Conservation (phyloP, 2,888 invertebrate species). For the Lissocephala sabroskyi region DNA sequence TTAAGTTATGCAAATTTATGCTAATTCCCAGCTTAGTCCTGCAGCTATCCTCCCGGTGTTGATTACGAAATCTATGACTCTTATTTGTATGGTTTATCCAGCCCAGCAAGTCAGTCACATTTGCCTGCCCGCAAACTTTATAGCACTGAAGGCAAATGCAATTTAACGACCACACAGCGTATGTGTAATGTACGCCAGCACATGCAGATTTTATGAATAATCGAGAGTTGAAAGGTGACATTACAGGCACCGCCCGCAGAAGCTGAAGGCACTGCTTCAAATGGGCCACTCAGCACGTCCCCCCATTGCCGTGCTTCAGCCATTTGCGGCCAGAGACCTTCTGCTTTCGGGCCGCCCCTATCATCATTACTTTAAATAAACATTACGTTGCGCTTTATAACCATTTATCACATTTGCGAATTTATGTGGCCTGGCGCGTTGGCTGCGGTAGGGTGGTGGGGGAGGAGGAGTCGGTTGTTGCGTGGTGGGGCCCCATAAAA, state of each 20-base stretch:
- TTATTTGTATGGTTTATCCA: too few species aligned
- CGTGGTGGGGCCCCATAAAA: too few species aligned
- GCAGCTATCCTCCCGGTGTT: too few species aligned
- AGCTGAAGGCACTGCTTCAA: constrained; percentile 14
- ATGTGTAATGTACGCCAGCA: constrained; percentile 45
- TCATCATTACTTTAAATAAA: constrained; percentile 64
- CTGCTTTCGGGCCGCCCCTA: constrained; percentile 32
- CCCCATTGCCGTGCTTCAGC: too few species aligned
- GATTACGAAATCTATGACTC: constrained; percentile 12
- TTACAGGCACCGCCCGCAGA: constrained; percentile 5
- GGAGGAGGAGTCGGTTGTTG: too few species aligned
- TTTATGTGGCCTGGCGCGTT: constrained; percentile 42
- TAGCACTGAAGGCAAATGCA: constrained; percentile 22
- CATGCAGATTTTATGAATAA: constrained; percentile 57
- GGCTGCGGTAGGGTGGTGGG: background rate
- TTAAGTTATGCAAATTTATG: constrained; percentile 46
- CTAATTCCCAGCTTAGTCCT: constrained; percentile 29
- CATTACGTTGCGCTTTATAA: constrained; percentile 53
- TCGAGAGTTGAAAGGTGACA: constrained; percentile 41
- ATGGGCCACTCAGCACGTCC: too few species aligned
- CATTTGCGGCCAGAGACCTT: too few species aligned
- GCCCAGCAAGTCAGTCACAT: constrained; percentile 12
- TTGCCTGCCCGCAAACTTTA: too few species aligned
- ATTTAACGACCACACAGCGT: constrained; percentile 32
- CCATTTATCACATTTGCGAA: constrained; percentile 61